phyloP scores from a whole-genome alignment of 2,113 vertebrate species.

The Indicator indicator region DNA sequence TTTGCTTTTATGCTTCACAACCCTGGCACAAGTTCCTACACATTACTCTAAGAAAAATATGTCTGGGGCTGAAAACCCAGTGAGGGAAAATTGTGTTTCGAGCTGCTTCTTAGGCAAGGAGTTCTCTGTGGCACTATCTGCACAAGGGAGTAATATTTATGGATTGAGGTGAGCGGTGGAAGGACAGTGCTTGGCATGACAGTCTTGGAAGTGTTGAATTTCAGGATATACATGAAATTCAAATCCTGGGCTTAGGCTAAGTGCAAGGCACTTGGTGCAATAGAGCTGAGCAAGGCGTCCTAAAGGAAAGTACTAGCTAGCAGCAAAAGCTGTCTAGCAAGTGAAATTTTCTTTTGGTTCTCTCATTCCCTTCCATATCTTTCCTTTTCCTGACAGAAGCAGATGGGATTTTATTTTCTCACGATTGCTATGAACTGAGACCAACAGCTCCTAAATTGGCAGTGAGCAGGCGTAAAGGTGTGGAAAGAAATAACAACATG shows the following conservation, averaged over 20 bases:
- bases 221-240: background rate
- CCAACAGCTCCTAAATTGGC: conserved; percentile 63
- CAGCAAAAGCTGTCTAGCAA: conserved; percentile 44
- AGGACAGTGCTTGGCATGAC: background rate
- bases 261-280: background rate
- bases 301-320: conserved; percentile 6
- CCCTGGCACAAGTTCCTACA: conserved; percentile 5
- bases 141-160: background rate
- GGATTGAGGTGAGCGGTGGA: background rate
- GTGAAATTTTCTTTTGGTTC: conserved; percentile 60
- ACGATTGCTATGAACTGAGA: conserved; percentile 54
- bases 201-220: background rate
- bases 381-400: conserved; percentile 36
- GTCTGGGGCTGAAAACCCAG: conserved; percentile 3
- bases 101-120: conserved; percentile 21
- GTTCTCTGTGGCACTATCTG: background rate
- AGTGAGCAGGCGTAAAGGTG: conserved; percentile 61
- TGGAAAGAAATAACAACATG: conserved; percentile 29
- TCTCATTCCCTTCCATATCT: conserved; percentile 8
- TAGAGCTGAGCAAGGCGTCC: background rate
- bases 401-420: conserved; percentile 65
- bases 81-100: background rate
- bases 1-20: conserved; percentile 3
- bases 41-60: conserved; percentile 17
- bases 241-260: background rate